A percentile compares a stretch with the other conserved stretches of the same genome.
phyloP scores from a whole-genome alignment of 2,797 vertebrate genomes.

The Danio kyathit region DNA sequence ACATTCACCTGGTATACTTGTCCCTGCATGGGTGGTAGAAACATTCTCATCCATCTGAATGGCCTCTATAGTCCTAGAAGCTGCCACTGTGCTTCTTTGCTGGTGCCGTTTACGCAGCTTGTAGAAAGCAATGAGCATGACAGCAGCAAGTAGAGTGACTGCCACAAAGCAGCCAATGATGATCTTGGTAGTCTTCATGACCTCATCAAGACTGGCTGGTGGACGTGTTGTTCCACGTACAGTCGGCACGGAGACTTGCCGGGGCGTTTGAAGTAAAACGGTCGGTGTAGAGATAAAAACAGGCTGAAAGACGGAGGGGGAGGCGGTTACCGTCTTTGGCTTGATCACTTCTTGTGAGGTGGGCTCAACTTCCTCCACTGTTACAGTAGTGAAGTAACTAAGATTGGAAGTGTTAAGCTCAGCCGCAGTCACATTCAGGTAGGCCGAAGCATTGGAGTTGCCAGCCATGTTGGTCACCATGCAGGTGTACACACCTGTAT shows the following conservation, averaged over 20 bases:
- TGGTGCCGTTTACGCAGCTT: slow-evolving; percentile 98
- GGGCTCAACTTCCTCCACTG: slow-evolving; percentile 92
- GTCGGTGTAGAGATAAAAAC: slow-evolving; percentile 97
- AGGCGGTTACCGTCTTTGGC: slow-evolving; percentile 90
- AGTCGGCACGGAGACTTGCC: slow-evolving; percentile 86
- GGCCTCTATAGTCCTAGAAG: slow-evolving; percentile 92
- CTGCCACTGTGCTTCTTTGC: slow-evolving; percentile 92
- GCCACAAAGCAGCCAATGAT: slow-evolving; percentile 99
- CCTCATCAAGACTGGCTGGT: slow-evolving; percentile 93
- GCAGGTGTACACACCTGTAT: slow-evolving; percentile 95
- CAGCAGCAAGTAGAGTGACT: slow-evolving; percentile 93
- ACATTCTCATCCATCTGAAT: slow-evolving; percentile 95
- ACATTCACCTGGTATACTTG: slow-evolving; percentile 88
- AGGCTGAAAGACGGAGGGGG: slow-evolving; percentile 93
- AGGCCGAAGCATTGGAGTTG: slow-evolving; percentile 96
- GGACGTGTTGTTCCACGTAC: slow-evolving; percentile 82
- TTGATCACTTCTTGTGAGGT: slow-evolving; percentile 90
- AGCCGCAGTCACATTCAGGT: slow-evolving; percentile 94
- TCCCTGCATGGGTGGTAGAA: slow-evolving; percentile 79
- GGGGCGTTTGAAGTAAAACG: slow-evolving; percentile 90
- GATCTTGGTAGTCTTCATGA: slow-evolving; percentile 99
- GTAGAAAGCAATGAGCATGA: slow-evolving; percentile 98
- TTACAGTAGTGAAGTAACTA: slow-evolving; percentile 97
- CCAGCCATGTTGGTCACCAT: slow-evolving; percentile 99
- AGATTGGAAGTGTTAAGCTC: slow-evolving; percentile 98